phyloP scores from a whole-genome alignment of 2,888 invertebrate genomes.

The Timema podura region DNA sequence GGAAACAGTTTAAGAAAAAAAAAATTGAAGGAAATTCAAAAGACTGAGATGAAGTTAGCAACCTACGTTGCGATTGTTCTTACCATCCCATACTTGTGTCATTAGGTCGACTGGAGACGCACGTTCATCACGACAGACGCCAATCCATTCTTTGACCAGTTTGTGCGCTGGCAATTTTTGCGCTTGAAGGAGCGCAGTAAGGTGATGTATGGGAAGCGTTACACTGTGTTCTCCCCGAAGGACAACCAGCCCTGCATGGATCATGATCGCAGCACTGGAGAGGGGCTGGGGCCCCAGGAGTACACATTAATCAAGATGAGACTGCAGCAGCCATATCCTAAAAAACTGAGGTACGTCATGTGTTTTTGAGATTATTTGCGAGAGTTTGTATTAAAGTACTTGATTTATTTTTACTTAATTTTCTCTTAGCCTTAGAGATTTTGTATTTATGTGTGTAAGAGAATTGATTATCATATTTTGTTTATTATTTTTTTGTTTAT shows the following conservation, averaged over 20 bases:
- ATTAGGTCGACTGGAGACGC: conserved; percentile 92
- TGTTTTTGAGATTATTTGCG: too few species aligned
- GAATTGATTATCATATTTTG: too few species aligned
- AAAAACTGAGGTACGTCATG: conserved; percentile 58
- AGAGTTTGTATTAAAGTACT: too few species aligned
- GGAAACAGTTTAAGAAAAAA: background rate
- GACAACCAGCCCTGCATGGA: conserved; percentile 99
- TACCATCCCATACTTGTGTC: conserved; percentile 28
- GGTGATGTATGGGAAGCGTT: conserved; percentile 94
- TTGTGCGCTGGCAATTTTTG: conserved; percentile 94
- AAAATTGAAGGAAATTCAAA: background rate
- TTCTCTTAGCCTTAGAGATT: too few species aligned
- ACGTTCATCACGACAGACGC: conserved; percentile 98
- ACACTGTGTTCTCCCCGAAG: conserved; percentile 92
- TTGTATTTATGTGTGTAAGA: too few species aligned
- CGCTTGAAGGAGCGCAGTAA: conserved; percentile 81
- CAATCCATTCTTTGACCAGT: conserved; percentile 97
- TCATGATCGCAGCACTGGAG: conserved; percentile 92
- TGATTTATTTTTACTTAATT: too few species aligned
- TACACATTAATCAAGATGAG: conserved; percentile 96
- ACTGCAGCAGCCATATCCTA: conserved; percentile 67
- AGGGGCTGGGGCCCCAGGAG: conserved; percentile 97
- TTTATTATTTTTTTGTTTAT: too few species aligned
- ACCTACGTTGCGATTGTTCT: too few species aligned
- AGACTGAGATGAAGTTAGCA: too few species aligned